Conservation (phyloP, 2,797 vertebrate genomes). For the Falco rusticolus region DNA sequence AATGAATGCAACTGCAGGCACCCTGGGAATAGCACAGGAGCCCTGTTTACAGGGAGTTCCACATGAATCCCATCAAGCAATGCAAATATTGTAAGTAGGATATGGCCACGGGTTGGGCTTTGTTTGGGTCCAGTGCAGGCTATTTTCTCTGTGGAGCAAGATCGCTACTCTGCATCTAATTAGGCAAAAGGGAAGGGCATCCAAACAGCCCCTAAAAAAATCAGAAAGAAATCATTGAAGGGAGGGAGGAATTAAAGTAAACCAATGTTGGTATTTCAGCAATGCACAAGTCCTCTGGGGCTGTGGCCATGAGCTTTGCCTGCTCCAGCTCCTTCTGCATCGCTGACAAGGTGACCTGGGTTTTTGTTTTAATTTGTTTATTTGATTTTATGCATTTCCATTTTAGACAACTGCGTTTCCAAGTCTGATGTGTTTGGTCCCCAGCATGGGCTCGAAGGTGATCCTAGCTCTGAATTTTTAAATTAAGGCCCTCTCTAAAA, state of each 20-base stretch:
- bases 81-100: not conserved
- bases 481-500: not conserved
- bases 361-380: not conserved
- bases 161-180: not conserved
- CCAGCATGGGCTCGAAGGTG: not conserved
- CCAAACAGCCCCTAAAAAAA: not conserved
- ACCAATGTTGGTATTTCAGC: not conserved
- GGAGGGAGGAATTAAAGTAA: not conserved
- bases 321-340: not conserved
- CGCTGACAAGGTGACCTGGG: rapidly evolving
- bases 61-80: not conserved
- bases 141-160: not conserved
- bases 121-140: not conserved
- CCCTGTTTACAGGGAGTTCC: not conserved
- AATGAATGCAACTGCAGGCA: not conserved
- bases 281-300: not conserved
- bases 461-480: not conserved
- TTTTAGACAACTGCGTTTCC: not conserved
- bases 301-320: not conserved
- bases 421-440: not conserved
- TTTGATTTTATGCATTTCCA: not conserved
- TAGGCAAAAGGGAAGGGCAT: not conserved
- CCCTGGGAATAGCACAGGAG: not conserved
- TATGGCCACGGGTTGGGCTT: not conserved
- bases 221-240: not conserved